Evolutionary conservation across 2,797 vertebrate genomes (phyloP).

Genomic region (Fringilla coelebs): DNA sequence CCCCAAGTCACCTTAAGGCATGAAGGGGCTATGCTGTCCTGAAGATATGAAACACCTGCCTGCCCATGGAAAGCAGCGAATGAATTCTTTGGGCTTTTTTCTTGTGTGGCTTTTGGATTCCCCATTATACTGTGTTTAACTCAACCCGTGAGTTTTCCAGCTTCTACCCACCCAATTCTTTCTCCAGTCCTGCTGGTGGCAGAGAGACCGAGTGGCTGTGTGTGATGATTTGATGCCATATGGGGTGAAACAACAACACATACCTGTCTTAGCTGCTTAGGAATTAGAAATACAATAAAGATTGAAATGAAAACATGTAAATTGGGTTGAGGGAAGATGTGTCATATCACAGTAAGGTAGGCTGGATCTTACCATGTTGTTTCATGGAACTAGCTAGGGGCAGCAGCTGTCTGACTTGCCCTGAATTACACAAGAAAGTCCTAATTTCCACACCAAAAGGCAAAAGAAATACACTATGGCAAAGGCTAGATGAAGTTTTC

Average conservation of each 20-base stretch:
- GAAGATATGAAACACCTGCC: neutral
- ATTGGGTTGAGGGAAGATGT: neutral
- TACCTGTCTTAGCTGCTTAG: neutral
- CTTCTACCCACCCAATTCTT: neutral
- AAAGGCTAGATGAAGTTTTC: neutral
- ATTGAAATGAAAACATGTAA: neutral
- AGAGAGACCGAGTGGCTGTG: accelerated
- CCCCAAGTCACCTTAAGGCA: accelerated
- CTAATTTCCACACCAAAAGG: neutral
- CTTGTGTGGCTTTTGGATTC: neutral
- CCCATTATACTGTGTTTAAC: neutral
- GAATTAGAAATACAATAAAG: neutral
- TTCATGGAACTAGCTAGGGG: neutral
- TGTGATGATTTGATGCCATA: neutral
- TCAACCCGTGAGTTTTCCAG: neutral
- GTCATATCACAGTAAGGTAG: neutral
- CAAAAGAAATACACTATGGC: neutral
- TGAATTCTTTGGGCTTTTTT: neutral
- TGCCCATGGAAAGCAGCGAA: neutral
- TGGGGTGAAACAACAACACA: neutral
- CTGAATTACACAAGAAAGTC: neutral
- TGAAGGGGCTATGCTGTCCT: neutral
- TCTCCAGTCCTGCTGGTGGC: neutral
- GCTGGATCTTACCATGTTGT: neutral
- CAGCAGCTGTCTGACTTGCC: neutral